A percentile compares a stretch with the other conserved stretches of the same genome.
phyloP scores from a whole-genome alignment of 2,888 invertebrate species.

The Mellilla xanthometata region DNA sequence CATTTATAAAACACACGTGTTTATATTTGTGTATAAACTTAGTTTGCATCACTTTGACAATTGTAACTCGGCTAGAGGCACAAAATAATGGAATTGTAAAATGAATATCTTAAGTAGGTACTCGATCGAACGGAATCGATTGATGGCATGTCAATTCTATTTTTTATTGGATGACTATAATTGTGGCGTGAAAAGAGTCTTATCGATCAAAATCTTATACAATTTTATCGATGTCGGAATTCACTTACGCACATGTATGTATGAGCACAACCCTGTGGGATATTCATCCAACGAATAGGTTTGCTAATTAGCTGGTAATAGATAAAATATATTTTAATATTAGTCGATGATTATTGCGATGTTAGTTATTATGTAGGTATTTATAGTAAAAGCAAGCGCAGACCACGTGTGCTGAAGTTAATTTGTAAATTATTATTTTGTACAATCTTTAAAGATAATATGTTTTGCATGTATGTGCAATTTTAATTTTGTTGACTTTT shows the following conservation, averaged over 20 bases:
- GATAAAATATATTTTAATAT: constrained; percentile 64
- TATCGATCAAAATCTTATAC: constrained; percentile 4
- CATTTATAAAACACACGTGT: too few species aligned
- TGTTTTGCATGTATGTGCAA: constrained; percentile 61
- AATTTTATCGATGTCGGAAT: constrained; percentile 11
- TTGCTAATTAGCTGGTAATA: constrained; percentile 48
- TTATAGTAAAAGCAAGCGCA: constrained; percentile 41
- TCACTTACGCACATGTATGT: constrained; percentile 5
- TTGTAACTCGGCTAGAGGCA: constrained; percentile 32
- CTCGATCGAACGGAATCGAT: constrained; percentile 13
- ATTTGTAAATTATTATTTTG: constrained; percentile 76
- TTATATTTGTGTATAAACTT: too few species aligned
- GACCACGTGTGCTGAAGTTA: constrained; percentile 38
- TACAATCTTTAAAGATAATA: constrained; percentile 64
- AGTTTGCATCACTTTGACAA: too few species aligned
- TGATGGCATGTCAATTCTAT: neutral
- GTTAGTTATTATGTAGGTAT: constrained; percentile 47
- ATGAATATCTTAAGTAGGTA: too few species aligned
- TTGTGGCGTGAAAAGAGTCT: too few species aligned
- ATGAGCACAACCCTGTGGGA: constrained; percentile 19
- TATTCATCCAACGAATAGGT: constrained; percentile 10
- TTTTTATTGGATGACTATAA: too few species aligned
- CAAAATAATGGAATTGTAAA: constrained; percentile 24
- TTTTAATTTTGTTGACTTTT: constrained; percentile 63
- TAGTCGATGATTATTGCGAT: constrained; percentile 55